phyloP scores from a whole-genome alignment of 2,888 invertebrate genomes.

The Himalopsyche anomala region DNA sequence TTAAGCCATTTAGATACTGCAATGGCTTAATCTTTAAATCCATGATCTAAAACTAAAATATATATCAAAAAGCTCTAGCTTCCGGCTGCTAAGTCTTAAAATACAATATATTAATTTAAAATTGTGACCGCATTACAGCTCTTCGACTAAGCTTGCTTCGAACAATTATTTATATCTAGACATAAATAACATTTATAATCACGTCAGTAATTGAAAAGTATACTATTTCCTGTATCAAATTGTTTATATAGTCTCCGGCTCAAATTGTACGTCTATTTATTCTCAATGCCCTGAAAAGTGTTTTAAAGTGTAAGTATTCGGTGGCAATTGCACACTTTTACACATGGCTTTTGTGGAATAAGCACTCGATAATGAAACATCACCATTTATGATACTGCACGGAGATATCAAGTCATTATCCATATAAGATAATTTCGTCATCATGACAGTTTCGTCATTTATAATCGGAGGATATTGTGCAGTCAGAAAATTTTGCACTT shows the following conservation, averaged over 20 bases:
- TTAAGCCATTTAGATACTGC: too few relatives aligned
- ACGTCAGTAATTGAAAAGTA: conserved; percentile 6
- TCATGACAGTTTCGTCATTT: conserved; percentile 44
- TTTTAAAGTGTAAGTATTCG: background rate
- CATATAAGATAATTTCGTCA: conserved; percentile 31
- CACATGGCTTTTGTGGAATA: background rate
- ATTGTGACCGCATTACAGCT: background rate
- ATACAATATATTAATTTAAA: too few relatives aligned
- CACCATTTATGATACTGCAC: conserved; percentile 33
- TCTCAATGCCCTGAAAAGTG: background rate
- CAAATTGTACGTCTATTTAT: background rate
- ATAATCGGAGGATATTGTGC: background rate
- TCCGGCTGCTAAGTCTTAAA: too few relatives aligned
- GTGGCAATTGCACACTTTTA: background rate
- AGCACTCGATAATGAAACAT: background rate
- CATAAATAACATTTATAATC: conserved; percentile 22
- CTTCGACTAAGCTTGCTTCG: background rate
- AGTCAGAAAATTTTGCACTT: background rate
- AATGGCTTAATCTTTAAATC: too few relatives aligned
- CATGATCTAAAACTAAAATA: too few relatives aligned
- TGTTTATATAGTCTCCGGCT: background rate
- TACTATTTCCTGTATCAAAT: conserved; percentile 3
- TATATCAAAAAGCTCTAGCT: too few relatives aligned
- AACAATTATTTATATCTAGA: conserved; percentile 22
- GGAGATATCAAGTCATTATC: conserved; percentile 28